Evolutionary conservation across 2,888 invertebrate genomes (phyloP), one percentile per base, ranked within the genome.

Genomic region (Chironomus riparius): DNA sequence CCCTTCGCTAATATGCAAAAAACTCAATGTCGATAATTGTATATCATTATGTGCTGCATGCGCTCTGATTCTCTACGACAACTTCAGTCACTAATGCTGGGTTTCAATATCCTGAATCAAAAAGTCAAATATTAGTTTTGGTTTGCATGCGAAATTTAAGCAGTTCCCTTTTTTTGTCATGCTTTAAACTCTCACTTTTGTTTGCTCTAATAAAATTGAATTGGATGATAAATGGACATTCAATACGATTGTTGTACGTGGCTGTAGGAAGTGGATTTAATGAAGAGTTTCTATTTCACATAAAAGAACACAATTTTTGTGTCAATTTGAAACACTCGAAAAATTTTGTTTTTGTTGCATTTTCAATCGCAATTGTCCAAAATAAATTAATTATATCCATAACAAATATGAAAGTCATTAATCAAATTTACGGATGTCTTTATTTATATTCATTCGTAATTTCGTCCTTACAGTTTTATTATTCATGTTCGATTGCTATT

Each of bases 321-420:
- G 38, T 56, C 13, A 71, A 72, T 72, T 72, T 61, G 72, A 72
- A 72, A 72, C 72, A 72, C 72, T 72, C 72, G 62, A 72, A 50
- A 24, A n/a, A 12, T 61, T 61, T 72, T 72, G 61, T 15, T 38
- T 62, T 72, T 72, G 38, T 72, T 62, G 61, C 28, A 56, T 56
- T 56, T 18, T 15, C 61, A 62, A 56, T 72, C 72, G 72, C 38
- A 38, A 72, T 72, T 72, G 62, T 28, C 71, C 62, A 47, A 72
- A 61, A 72, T 72, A 72, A 72, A 72, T 72, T 72, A 72, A 72
- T 72, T 72, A 72, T 62, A 22, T 56, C 28, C 61, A 47, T 56
- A 61, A 56, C 61, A 61, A 72, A 72, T 24, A 4, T 28, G 15
- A 62, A 22, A 56, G 18, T 38, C 72, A 72, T 72, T 72, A 72